Evolutionary conservation across 2,113 vertebrate species (phyloP), one percentile per base, ranked within the genome.

Genomic region (Malurus elegans): DNA sequence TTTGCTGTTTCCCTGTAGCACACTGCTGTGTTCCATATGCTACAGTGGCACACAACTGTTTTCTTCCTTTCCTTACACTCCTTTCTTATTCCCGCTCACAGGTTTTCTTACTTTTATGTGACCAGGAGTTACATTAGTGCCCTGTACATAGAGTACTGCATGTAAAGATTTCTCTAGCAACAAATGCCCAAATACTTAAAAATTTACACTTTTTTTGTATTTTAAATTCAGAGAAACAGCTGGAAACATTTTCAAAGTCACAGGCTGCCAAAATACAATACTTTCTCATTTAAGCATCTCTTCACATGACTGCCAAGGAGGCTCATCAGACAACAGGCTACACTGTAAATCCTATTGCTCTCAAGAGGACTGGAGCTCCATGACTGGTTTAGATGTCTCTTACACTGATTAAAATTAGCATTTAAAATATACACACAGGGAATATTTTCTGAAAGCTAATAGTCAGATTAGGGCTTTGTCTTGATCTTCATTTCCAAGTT

Each of bases 381-480:
- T 10, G 34, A 58, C 75, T 76, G 66, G 66, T 76, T 93, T 76
- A 88, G 58, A 82, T 53, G 31, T 69, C 58, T 90, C 56, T 80
- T 38, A 24, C 3, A 73, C 62, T 76, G 85, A 95, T 92, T 94
- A 80, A 88, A 96, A 94, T 93, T 91, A 93, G 42, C 85, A 93
- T 93, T 87, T 95, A 88, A 94, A 93, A 92, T 86, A 67, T 9
- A 79, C 74, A 60, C 74, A 50, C 2, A 25, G 85, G 65, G 73
- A 94, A 58, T 12, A 6, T 74, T 85, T 88, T 64, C 58, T 76
- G 75, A 79, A 88, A 86, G 47, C 53, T 86, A 75, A 67, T 65
- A 79, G 54, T 69, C 58, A 53, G 53, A 81, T 48, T 61, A 79
- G 40, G 42, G 70, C 58, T 88, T 87, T 85, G 31, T 44, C 90